Evolutionary conservation across 2,797 vertebrate genomes (phyloP).

Genomic region (Nothura maculosa): DNA sequence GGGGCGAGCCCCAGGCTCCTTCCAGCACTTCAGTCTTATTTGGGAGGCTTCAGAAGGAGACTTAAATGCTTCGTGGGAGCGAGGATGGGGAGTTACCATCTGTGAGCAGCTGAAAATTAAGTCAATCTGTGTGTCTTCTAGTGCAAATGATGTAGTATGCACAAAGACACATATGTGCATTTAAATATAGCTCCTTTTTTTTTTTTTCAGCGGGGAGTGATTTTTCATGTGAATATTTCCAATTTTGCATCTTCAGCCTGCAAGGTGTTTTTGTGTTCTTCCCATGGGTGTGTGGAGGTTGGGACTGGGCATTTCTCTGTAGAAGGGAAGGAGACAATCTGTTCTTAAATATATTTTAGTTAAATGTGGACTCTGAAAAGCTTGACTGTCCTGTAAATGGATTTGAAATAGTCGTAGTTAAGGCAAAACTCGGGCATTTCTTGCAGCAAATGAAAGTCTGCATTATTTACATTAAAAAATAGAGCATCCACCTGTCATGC

Average conservation of each 20-base stretch:
- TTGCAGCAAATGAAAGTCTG: not conserved
- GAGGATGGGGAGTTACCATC: conserved; percentile 24
- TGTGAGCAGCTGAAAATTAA: conserved; percentile 17
- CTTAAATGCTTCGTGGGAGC: not conserved
- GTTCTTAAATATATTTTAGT: not conserved
- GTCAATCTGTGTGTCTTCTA: not conserved
- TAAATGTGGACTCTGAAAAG: not conserved
- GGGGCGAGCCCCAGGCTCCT: not conserved
- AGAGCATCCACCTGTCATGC: not conserved
- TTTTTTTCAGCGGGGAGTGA: not conserved
- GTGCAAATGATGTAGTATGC: not conserved
- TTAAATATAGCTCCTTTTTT: not conserved
- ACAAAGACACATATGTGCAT: not conserved
- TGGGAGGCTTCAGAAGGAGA: conserved; percentile 18
- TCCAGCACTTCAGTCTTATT: not conserved
- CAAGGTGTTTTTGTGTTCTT: not conserved
- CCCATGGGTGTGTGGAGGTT: not conserved
- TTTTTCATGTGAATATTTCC: not conserved
- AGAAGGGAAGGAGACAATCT: not conserved
- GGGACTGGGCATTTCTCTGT: not conserved
- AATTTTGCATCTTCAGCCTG: not conserved
- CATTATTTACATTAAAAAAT: not conserved
- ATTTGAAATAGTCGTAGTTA: not conserved
- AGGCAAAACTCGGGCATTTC: not conserved
- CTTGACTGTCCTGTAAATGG: not conserved